phyloP scores from a whole-genome alignment of 1,140 invertebrate genomes.

The Cotesia chilonis region DNA sequence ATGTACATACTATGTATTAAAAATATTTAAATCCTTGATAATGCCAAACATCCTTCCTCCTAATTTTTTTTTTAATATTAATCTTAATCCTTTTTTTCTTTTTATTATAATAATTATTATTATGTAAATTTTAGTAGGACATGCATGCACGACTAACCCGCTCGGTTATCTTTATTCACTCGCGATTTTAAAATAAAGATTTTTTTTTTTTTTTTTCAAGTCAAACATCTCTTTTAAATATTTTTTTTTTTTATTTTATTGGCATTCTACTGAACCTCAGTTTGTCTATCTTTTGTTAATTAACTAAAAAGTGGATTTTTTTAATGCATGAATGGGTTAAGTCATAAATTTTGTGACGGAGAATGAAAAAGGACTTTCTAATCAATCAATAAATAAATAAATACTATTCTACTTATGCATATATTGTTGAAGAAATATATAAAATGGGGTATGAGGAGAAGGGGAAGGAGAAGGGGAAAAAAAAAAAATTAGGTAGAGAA shows the following conservation, averaged over 20 bases:
- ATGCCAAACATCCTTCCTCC: slow-evolving; percentile 8
- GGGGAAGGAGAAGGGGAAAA: no score
- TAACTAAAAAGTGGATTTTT: slow-evolving; percentile 3
- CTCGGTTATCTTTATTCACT: slow-evolving; percentile 32
- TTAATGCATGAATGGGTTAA: slow-evolving; percentile 40
- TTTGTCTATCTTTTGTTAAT: not conserved
- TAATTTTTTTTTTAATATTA: not conserved
- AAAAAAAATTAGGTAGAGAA: slow-evolving; percentile 15
- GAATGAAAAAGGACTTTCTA: slow-evolving; percentile 30
- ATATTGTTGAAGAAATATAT: no score
- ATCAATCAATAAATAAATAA: slow-evolving; percentile 16
- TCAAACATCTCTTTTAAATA: slow-evolving; percentile 12
- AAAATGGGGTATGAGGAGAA: no score
- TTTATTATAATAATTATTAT: not conserved
- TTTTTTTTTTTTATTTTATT: slow-evolving; percentile 27
- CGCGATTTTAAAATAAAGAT: slow-evolving; percentile 9
- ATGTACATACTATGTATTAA: not conserved
- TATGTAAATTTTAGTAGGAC: slow-evolving; percentile 21
- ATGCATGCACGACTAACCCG: slow-evolving; percentile 33
- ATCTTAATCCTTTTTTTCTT: slow-evolving; percentile 19
- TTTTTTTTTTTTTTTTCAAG: slow-evolving; percentile 25
- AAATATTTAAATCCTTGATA: no score
- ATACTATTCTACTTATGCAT: slow-evolving; percentile 2
- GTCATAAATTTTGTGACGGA: slow-evolving; percentile 26
- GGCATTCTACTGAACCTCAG: slow-evolving; percentile 11